Conservation (phyloP, 1,140 invertebrate genomes). For the Phymastichus coffea region DNA sequence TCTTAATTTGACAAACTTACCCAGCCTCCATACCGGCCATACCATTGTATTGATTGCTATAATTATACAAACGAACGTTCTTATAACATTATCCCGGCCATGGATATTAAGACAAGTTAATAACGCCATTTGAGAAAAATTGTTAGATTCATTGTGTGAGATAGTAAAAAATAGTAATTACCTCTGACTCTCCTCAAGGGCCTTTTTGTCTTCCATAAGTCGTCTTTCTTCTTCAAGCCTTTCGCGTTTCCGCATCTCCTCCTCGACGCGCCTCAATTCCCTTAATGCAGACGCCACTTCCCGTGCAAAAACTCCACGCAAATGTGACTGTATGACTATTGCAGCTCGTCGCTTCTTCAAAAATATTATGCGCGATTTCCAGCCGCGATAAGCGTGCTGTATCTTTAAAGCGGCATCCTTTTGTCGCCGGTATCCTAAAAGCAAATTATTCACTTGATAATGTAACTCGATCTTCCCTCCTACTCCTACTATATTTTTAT, state of each 20-base stretch:
- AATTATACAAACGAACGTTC: slow-evolving; percentile 45
- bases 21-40: slow-evolving; percentile 58
- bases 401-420: slow-evolving; percentile 74
- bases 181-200: slow-evolving; percentile 58
- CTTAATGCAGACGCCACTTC: slow-evolving; percentile 80
- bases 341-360: slow-evolving; percentile 80
- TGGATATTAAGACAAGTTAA: neutral
- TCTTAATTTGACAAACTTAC: slow-evolving; percentile 52
- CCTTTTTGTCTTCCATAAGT: slow-evolving; percentile 57
- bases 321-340: slow-evolving; percentile 85
- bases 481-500: neutral
- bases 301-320: slow-evolving; percentile 87
- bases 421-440: slow-evolving; percentile 66
- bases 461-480: neutral
- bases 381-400: slow-evolving; percentile 84
- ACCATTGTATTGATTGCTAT: slow-evolving; percentile 57
- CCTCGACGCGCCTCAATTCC: slow-evolving; percentile 89
- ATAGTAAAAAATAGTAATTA: slow-evolving; percentile 38
- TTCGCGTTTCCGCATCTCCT: slow-evolving; percentile 82
- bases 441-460: too few relatives aligned
- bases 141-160: too few relatives aligned
- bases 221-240: slow-evolving; percentile 68
- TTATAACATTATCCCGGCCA: slow-evolving; percentile 22
- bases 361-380: slow-evolving; percentile 82
- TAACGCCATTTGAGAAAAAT: slow-evolving; percentile 14